These are phyloP conservation scores for Lethocerus indicus DNA, from an alignment of 1,140 invertebrate species.

Conservation along the genomic window DNA sequence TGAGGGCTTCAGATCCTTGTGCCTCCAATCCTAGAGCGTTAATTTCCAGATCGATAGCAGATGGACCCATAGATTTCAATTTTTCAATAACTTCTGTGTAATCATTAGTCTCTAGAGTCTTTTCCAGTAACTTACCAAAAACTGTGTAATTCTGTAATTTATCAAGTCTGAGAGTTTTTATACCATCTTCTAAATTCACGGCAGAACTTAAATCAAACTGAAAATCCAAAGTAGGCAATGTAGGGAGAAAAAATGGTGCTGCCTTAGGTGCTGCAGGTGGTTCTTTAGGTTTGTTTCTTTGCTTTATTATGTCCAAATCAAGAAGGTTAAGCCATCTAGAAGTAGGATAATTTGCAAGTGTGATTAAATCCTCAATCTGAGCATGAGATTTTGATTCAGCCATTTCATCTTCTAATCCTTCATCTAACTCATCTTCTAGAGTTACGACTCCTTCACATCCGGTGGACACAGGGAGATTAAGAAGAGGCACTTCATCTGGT, in stretches of 20 bases:
- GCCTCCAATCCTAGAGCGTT: slow-evolving; percentile 53
- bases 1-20: slow-evolving; percentile 44
- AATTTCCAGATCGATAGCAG: slow-evolving; percentile 80
- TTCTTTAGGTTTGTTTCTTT: slow-evolving; percentile 80
- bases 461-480: slow-evolving; percentile 36
- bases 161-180: slow-evolving; percentile 23
- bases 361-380: slow-evolving; percentile 68
- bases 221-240: slow-evolving; percentile 55
- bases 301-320: slow-evolving; percentile 76
- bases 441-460: slow-evolving; percentile 20
- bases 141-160: slow-evolving; percentile 36
- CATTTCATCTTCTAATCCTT: slow-evolving; percentile 34
- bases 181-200: slow-evolving; percentile 21
- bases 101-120: slow-evolving; percentile 23
- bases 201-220: slow-evolving; percentile 54
- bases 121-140: slow-evolving; percentile 42
- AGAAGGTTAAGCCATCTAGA: slow-evolving; percentile 89
- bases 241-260: slow-evolving; percentile 91
- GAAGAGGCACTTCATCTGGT: slow-evolving; percentile 33
- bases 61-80: slow-evolving; percentile 68
- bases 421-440: slow-evolving; percentile 25
- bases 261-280: slow-evolving; percentile 60
- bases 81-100: slow-evolving; percentile 43
- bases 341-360: slow-evolving; percentile 64
- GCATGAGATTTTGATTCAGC: slow-evolving; percentile 49